A percentile compares a stretch with the other conserved stretches of the same genome.
Conservation (phyloP, 2,113 vertebrate genomes). For the Sebastes fasciatus region DNA sequence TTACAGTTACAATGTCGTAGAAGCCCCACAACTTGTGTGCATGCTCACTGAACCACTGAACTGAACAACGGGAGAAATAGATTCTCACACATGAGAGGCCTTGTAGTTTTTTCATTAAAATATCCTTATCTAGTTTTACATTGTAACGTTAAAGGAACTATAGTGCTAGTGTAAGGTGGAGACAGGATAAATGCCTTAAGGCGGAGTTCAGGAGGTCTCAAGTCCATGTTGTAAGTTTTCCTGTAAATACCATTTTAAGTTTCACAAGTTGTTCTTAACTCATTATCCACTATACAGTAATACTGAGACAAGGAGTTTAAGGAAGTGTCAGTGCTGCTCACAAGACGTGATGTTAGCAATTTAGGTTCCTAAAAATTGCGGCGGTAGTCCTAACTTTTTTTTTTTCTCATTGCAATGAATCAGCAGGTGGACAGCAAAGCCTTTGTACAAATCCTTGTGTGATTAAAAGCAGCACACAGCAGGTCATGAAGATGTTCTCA, state of each 20-base stretch:
- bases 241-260: not conserved
- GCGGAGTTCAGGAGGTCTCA: not conserved
- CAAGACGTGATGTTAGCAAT: not conserved
- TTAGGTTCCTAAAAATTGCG: not conserved
- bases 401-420: not conserved
- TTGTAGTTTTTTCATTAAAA: not conserved
- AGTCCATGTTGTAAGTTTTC: not conserved
- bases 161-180: not conserved
- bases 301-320: not conserved
- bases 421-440: not conserved
- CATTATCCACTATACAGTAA: too few relatives aligned
- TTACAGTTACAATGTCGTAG: not conserved
- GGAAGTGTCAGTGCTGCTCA: not conserved
- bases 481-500: constrained; percentile 9
- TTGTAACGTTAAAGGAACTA: not conserved
- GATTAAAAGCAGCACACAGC: constrained; percentile 1
- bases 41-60: not conserved
- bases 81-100: not conserved
- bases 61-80: not conserved
- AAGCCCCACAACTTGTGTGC: not conserved
- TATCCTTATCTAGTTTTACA: not conserved
- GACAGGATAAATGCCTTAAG: not conserved
- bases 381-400: not conserved
- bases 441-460: not conserved
- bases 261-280: not conserved